Base-by-base conservation (phyloP, 2,888 invertebrate species). In the Nudaria mundana region DNA sequence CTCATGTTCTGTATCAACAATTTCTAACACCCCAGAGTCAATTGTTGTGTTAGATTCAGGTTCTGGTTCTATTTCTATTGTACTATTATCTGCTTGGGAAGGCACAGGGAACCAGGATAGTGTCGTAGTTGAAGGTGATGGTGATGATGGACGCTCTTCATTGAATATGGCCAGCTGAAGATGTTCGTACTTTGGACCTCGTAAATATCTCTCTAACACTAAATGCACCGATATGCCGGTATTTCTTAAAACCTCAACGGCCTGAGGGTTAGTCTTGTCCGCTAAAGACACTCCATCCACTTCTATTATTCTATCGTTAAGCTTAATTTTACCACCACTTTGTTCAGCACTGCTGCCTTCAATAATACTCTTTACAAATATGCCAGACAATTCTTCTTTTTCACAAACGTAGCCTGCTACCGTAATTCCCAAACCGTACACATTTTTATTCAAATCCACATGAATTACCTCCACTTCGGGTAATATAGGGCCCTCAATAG, bases 361-460 rank as follows among this genome's bases (percentile, higher is more conserved):
- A 67, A 98, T 97, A 61, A 99, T 97, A 76, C 98, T 98, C 83
- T 99, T 98, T 11, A 99, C 98, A 89, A 99, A 99, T 69, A 99
- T 98, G 5, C 99, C 99, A n/a, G 98, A 98, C 35, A 99, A 91
- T 81, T 99, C 99, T 86, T 99, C 99, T 86, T 97, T 97, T 79
- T 98, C 97, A 82, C 98, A 98, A 25, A 98, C 98, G 84, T 98
- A 98, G 30, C 98, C 98, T 2, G 98, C 98, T 36, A 98, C 97
- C 2, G 98, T 98, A 60, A 98, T 98, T 30, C 98, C 98, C 46
- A 97, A 89, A 18, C 98, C 96, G 68, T 97, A 95, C 42, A 95
- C 94, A 84, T 98, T 98, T 81, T 98, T 98, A 66, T 93, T 92
- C 49, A 98, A 90, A 77, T 96, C 94, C 26, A 98, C 97, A 61